These are phyloP conservation scores for Habrosyne pyritoides DNA, from an alignment of 2,888 invertebrate species.

Conservation along the genomic window DNA sequence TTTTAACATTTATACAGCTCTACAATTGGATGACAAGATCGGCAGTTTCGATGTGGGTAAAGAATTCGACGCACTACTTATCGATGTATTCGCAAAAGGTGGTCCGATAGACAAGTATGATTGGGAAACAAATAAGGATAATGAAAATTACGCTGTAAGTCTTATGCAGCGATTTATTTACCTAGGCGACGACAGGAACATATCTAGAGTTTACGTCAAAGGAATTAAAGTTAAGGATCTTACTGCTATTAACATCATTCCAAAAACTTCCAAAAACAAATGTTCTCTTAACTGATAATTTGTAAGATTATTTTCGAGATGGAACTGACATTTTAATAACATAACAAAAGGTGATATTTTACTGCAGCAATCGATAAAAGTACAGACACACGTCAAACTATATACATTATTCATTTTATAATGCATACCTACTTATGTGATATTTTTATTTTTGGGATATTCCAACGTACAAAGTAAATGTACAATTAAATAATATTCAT, in stretches of 20 bases:
- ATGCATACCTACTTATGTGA: constrained; percentile 7
- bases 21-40: constrained; percentile 87
- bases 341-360: background rate
- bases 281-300: constrained; percentile 1
- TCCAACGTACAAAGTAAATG: background rate
- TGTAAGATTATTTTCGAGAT: background rate
- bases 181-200: constrained; percentile 93
- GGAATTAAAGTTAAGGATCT: constrained; percentile 76
- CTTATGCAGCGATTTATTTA: constrained; percentile 90
- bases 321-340: background rate
- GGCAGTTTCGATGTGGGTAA: constrained; percentile 93
- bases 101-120: constrained; percentile 80
- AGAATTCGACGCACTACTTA: constrained; percentile 92
- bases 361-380: background rate
- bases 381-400: too few species aligned
- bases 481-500: background rate
- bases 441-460: background rate
- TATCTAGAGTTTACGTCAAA: constrained; percentile 88
- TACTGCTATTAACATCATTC: constrained; percentile 4
- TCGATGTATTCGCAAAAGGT: constrained; percentile 84
- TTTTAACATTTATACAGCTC: constrained; percentile 84
- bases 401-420: background rate
- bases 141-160: constrained; percentile 79
- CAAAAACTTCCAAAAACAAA: background rate
- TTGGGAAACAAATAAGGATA: constrained; percentile 34